phyloP scores from a whole-genome alignment of 2,113 vertebrate genomes.

The Cebidichthys violaceus region DNA sequence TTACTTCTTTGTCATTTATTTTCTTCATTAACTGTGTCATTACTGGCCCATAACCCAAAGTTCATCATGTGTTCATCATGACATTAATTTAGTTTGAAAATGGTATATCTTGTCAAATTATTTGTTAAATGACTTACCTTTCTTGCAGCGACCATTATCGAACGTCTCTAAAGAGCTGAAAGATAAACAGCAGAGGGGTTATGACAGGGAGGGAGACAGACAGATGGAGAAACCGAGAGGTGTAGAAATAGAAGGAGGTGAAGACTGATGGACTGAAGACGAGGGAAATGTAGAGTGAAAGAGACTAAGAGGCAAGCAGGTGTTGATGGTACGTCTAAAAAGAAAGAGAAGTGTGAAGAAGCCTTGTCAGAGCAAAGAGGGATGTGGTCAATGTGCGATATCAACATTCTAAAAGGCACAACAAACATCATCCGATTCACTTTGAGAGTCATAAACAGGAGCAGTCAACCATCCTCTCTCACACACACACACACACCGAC shows the following conservation, averaged over 20 bases:
- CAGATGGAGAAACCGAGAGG: background rate
- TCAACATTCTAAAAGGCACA: constrained; percentile 15
- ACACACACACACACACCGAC: background rate
- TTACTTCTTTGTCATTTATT: background rate
- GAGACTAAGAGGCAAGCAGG: constrained; percentile 1
- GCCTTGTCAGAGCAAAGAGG: background rate
- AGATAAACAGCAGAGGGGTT: constrained; percentile 52
- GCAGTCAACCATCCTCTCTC: background rate
- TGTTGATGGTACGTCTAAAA: background rate
- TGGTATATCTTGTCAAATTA: background rate
- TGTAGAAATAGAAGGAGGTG: background rate
- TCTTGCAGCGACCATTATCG: constrained; percentile 51
- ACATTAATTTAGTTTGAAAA: background rate
- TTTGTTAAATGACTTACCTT: constrained; percentile 59
- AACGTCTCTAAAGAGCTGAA: constrained; percentile 79
- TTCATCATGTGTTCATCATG: background rate
- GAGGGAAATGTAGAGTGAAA: background rate
- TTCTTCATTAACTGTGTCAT: background rate
- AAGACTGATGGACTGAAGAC: constrained; percentile 8
- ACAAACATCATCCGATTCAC: background rate
- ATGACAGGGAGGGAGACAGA: background rate
- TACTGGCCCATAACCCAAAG: background rate
- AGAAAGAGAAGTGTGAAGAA: background rate
- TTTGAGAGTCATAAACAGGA: constrained; percentile 5
- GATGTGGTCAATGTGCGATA: background rate